Evolutionary conservation across 2,113 vertebrate species (phyloP).

Genomic region (Picathartes gymnocephalus): DNA sequence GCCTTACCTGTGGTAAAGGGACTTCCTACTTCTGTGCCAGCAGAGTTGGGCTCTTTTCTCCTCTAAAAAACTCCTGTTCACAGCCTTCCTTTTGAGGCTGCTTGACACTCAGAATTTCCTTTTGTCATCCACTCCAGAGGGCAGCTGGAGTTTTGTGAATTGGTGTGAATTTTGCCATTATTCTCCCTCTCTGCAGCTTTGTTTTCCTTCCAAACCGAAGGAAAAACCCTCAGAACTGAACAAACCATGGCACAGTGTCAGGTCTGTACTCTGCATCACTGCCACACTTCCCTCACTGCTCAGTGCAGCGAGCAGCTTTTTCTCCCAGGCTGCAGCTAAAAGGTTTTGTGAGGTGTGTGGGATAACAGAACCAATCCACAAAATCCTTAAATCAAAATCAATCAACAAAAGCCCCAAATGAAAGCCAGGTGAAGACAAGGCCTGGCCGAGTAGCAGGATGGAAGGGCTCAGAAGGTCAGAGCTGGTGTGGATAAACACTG

Average conservation of each 20-base stretch:
- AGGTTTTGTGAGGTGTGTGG: background rate
- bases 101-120: background rate
- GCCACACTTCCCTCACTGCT: background rate
- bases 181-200: background rate
- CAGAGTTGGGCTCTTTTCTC: background rate
- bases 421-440: background rate
- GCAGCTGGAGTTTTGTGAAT: background rate
- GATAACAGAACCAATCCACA: background rate
- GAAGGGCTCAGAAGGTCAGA: background rate
- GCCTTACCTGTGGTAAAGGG: background rate
- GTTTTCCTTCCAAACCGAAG: background rate
- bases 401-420: background rate
- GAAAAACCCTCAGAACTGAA: background rate
- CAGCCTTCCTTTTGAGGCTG: background rate
- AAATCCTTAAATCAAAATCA: background rate
- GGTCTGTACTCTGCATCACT: background rate
- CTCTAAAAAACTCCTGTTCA: background rate
- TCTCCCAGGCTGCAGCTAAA: background rate
- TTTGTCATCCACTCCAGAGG: background rate
- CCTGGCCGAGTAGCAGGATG: background rate
- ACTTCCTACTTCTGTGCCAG: background rate
- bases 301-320: background rate
- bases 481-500: background rate
- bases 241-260: background rate
- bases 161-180: background rate